Evolutionary conservation across 2,797 vertebrate species (phyloP).

Genomic region (Phataginus tetradactyla): DNA sequence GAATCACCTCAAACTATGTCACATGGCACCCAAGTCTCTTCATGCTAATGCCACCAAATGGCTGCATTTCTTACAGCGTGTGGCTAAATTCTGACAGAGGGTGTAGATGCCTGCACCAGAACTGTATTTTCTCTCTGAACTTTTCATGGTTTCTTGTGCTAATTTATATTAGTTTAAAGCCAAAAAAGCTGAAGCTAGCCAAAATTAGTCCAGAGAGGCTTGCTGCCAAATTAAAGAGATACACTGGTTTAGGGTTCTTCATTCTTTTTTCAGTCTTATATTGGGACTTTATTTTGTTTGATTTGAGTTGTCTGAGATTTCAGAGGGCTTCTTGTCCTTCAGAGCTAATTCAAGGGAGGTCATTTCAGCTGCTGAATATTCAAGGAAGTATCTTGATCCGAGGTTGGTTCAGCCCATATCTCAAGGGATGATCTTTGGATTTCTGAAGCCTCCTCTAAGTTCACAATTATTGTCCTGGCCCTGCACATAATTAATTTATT

Average conservation of each 20-base stretch:
- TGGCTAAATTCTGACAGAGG: background rate
- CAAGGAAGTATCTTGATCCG: background rate
- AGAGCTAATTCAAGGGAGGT: background rate
- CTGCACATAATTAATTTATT: conserved; percentile 15
- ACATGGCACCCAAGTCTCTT: background rate
- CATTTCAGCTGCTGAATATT: conserved; percentile 13
- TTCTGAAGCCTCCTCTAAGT: background rate
- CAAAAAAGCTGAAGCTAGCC: background rate
- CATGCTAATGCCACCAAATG: background rate
- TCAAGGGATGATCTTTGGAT: background rate
- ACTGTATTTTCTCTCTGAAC: background rate
- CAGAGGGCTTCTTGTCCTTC: background rate
- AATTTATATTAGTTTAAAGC: background rate
- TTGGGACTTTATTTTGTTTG: background rate
- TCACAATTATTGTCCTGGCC: background rate
- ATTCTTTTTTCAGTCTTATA: background rate
- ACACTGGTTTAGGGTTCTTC: background rate
- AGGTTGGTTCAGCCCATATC: background rate
- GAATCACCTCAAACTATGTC: background rate
- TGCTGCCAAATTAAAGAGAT: background rate
- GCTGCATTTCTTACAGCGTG: background rate
- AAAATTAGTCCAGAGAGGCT: background rate
- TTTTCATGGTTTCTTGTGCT: background rate
- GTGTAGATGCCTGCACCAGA: background rate
- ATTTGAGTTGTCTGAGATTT: background rate